Conservation (phyloP, 2,797 vertebrate genomes). For the Notoglanidium macrostoma region DNA sequence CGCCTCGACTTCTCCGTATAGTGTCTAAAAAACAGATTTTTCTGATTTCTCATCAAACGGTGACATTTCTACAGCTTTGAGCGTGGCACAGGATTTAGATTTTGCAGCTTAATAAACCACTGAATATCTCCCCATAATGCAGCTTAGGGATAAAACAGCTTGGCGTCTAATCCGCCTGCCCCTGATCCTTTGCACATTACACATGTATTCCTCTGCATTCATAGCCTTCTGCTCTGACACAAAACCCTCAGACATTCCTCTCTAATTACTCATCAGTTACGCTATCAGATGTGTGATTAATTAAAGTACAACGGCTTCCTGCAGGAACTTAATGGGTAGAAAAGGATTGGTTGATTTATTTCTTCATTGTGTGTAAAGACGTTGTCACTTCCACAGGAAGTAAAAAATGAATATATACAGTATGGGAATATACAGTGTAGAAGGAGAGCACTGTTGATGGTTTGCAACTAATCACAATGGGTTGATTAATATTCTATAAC, state of each 20-base stretch:
- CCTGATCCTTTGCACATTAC: conserved; percentile 70
- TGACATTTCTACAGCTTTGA: conserved; percentile 48
- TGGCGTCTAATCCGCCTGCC: conserved; percentile 70
- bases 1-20: background rate
- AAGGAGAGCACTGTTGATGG: background rate
- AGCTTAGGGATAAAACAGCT: conserved; percentile 72
- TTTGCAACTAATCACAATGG: too few species aligned
- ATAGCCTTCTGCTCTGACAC: background rate
- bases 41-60: background rate
- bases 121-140: conserved; percentile 74
- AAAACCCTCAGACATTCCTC: background rate
- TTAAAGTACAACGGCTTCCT: background rate
- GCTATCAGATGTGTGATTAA: conserved; percentile 4
- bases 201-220: conserved; percentile 67
- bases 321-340: background rate
- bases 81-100: conserved; percentile 71
- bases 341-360: background rate
- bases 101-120: conserved; percentile 70
- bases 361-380: background rate
- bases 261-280: conserved; percentile 7
- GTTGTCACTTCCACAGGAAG: background rate
- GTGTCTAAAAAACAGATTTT: background rate
- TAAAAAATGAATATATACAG: background rate
- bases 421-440: background rate
- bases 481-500: too few species aligned